Percentiles rank a stretch among this genome's conserved stretches.
Conservation (phyloP, 2,888 invertebrate species). For the Neuroscelio doddi region DNA sequence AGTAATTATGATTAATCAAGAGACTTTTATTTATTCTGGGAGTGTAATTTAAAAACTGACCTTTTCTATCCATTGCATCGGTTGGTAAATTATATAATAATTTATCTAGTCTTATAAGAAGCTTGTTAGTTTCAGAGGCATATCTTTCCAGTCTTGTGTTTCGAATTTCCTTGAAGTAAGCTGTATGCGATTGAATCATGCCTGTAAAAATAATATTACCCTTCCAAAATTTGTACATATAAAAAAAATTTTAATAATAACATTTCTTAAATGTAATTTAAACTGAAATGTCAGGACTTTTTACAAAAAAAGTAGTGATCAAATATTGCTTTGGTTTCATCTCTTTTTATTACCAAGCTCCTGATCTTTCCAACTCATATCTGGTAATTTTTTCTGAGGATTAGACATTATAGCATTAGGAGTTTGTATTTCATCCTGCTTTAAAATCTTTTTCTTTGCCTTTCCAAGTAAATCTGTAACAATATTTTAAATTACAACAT, state of each 20-base stretch:
- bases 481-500: not conserved
- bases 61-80: conserved; percentile 82
- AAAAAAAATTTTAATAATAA: conserved; percentile 5
- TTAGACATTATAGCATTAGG: conserved; percentile 43
- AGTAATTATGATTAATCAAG: no score
- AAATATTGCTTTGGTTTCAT: no score
- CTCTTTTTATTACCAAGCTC: conserved; percentile 77
- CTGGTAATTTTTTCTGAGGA: conserved; percentile 51
- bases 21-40: no score
- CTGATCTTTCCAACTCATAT: conserved; percentile 76
- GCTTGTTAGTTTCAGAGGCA: conserved; percentile 95
- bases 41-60: no score
- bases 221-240: no score
- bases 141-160: conserved; percentile 87
- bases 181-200: conserved; percentile 78
- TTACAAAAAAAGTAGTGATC: no score
- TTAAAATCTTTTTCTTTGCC: conserved; percentile 90
- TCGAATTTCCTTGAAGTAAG: conserved; percentile 82
- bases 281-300: not conserved
- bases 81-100: conserved; percentile 86
- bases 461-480: conserved; percentile 82
- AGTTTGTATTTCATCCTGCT: conserved; percentile 77
- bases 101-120: conserved; percentile 94
- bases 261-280: conserved; percentile 1
- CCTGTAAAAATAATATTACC: conserved; percentile 74